Percentiles rank a stretch among this genome's conserved stretches.
Evolutionary conservation across 2,113 vertebrate genomes (phyloP).

Genomic region (Stictonetta naevosa): DNA sequence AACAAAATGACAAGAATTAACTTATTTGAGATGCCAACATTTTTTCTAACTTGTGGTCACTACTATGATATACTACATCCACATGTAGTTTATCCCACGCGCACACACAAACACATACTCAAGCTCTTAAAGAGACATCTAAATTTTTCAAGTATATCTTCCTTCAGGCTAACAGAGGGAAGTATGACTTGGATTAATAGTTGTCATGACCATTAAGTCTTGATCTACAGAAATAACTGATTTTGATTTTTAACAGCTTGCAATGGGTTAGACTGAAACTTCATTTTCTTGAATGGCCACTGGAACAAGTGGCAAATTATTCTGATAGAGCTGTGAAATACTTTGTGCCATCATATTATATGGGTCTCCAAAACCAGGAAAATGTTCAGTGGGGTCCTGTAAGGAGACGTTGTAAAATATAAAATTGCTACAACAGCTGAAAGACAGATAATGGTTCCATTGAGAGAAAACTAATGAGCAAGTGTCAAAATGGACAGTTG

Average conservation of each 20-base stretch:
- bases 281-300: background rate
- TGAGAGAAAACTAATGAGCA: constrained; percentile 65
- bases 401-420: constrained; percentile 33
- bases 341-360: background rate
- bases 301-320: background rate
- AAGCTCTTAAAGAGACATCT: background rate
- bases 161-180: background rate
- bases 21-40: background rate
- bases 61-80: background rate
- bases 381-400: background rate
- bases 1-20: background rate
- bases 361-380: constrained; percentile 6
- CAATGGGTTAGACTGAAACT: background rate
- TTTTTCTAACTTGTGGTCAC: background rate
- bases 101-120: background rate
- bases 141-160: background rate
- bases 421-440: constrained; percentile 70
- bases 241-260: constrained; percentile 1
- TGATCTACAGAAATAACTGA: constrained; percentile 3
- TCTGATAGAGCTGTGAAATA: background rate
- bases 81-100: background rate
- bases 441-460: constrained; percentile 49
- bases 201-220: background rate
- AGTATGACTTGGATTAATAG: background rate
- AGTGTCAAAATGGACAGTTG: constrained; percentile 68